A percentile compares a stretch with the other conserved stretches of the same genome.
These are phyloP conservation scores for Drosophila cyrtoloma DNA, from an alignment of 2,888 invertebrate genomes.

Conservation along the genomic window DNA sequence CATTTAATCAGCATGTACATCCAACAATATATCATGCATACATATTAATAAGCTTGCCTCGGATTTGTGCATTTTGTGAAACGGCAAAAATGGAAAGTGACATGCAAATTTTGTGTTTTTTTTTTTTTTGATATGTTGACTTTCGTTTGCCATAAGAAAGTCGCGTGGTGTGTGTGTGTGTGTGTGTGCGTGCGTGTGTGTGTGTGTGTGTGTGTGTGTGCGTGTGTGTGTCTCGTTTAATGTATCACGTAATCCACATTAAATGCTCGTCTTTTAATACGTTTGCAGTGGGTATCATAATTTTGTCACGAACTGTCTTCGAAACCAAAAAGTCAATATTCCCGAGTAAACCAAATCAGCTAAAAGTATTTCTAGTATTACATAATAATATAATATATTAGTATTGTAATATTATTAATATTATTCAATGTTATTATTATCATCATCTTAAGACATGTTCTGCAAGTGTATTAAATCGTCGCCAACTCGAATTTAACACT, in stretches of 20 bases:
- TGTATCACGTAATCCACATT: slow-evolving; percentile 60
- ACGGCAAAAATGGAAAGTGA: slow-evolving; percentile 54
- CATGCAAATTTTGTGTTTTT: slow-evolving; percentile 14
- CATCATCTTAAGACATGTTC: background rate
- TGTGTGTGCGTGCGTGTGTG: slow-evolving; percentile 1
- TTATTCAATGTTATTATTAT: background rate
- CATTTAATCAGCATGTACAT: slow-evolving; percentile 11
- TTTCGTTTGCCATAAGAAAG: slow-evolving; percentile 55
- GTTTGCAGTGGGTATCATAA: slow-evolving; percentile 1
- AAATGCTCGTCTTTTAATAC: slow-evolving; percentile 33
- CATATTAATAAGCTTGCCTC: background rate
- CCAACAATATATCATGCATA: background rate
- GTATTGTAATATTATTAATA: background rate
- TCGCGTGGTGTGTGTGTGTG: slow-evolving; percentile 20
- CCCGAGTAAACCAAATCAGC: background rate
- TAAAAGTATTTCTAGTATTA: background rate
- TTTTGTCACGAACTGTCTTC: background rate
- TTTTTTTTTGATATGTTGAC: slow-evolving; percentile 45
- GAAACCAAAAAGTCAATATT: background rate
- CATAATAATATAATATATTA: background rate
- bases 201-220: slow-evolving; percentile 7
- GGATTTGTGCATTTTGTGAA: slow-evolving; percentile 9
- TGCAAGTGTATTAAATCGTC: slow-evolving; percentile 4
- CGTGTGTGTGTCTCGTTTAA: slow-evolving; percentile 32
- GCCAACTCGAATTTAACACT: background rate